Conservation (phyloP, 2,113 vertebrate species). For the Anolis carolinensis region DNA sequence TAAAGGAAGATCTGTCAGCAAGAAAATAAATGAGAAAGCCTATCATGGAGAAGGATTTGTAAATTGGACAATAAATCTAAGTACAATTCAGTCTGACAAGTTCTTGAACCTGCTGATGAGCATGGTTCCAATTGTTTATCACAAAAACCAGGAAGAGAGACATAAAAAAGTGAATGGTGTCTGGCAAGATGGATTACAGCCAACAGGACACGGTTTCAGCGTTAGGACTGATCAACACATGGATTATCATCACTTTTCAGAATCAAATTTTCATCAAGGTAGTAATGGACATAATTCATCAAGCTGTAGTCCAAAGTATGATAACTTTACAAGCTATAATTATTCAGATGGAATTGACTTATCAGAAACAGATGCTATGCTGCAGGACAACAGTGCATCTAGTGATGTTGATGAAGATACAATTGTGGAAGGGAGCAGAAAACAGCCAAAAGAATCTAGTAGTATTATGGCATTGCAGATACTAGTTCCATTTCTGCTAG, state of each 20-base stretch:
- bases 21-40: slow-evolving; percentile 70
- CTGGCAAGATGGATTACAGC: slow-evolving; percentile 79
- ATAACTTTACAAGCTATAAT: slow-evolving; percentile 73
- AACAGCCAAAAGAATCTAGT: slow-evolving; percentile 88
- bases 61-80: slow-evolving; percentile 80
- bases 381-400: slow-evolving; percentile 70
- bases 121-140: slow-evolving; percentile 93
- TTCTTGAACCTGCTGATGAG: slow-evolving; percentile 86
- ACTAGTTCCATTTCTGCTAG: slow-evolving; percentile 90
- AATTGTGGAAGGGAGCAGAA: slow-evolving; percentile 71
- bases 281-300: slow-evolving; percentile 76
- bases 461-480: slow-evolving; percentile 93
- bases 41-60: slow-evolving; percentile 71
- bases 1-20: slow-evolving; percentile 72
- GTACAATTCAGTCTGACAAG: slow-evolving; percentile 81
- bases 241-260: slow-evolving; percentile 84
- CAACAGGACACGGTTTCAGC: slow-evolving; percentile 72
- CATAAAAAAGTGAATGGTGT: slow-evolving; percentile 85
- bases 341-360: slow-evolving; percentile 80
- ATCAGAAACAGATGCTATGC: slow-evolving; percentile 87
- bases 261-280: slow-evolving; percentile 74
- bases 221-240: slow-evolving; percentile 79
- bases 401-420: slow-evolving; percentile 69
- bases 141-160: slow-evolving; percentile 89
- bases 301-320: slow-evolving; percentile 74